Base-by-base conservation (phyloP, 2,888 invertebrate genomes). In the Acanthoscelides obtectus region DNA sequence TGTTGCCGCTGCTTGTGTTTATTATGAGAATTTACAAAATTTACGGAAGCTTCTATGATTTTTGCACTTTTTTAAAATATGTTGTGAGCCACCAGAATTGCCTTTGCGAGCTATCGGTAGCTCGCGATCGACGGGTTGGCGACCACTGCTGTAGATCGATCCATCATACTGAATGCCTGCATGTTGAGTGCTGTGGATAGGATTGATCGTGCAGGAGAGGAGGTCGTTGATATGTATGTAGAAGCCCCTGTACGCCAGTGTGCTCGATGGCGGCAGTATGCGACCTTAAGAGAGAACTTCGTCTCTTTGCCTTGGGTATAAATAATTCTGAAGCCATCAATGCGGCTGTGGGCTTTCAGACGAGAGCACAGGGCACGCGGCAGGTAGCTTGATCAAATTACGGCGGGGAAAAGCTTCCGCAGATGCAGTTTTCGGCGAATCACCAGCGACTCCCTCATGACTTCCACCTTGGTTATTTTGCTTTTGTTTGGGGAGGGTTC, bases 271-370 rank as follows among this genome's bases (percentile, higher is more conserved):
- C 45, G 6, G n/a, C n/a, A n/a, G n/a, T n/a, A n/a, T 72, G 72
- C 69, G 72, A 73, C 76, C 74, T 77, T 74, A 76, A 74, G 72
- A 74, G 72, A 79, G 79, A 81, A 83, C 77, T 80, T 80, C 82
- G 81, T 80, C 78, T 80, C 82, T 82, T 80, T 83, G 81, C 80
- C 80, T 80, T 5, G 77, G 73, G 75, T 77, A 84, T 84, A 81
- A 84, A 83, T 84, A 80, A 84, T 83, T 83, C 83, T 78, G 75
- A 75, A 79, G 78, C 80, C 83, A 82, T 83, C 83, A 81, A 82
- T 81, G 81, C 78, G 78, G 81, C 78, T 78, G 75, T 77, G 79
- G 70, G 81, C 82, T 83, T 79, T 82, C 82, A 82, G 77, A 74
- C 77, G 74, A 3, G 3, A 80, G 80, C 79, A 80, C 79, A n/a